Evolutionary conservation across 2,888 invertebrate genomes (phyloP), one percentile per base, ranked within the genome.

Genomic region (Oxytorus armatus): DNA sequence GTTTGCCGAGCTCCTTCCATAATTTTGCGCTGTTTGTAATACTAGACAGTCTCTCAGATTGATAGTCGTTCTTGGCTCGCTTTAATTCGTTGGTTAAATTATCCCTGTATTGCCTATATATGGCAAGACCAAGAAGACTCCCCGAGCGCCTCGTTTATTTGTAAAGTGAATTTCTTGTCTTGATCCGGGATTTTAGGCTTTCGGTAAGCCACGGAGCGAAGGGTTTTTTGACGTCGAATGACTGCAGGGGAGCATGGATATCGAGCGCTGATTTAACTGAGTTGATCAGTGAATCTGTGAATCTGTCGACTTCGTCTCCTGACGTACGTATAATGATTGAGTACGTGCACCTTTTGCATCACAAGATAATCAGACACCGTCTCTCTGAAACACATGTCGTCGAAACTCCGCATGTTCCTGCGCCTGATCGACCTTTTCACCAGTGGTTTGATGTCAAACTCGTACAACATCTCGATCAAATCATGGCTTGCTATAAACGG

Each of bases 401-500:
- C n/a, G n/a, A n/a, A n/a, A n/a, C n/a, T n/a, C n/a, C n/a, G n/a
- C n/a, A n/a, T n/a, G n/a, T 36, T 36, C 10, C 8, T 4, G 10
- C 36, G 36, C 10, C 8, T 36, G 36, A 36, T 36, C 5, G 8
- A 8, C 10, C 36, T 4, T 8, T 36, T n/a, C 16, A 1, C 33
- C 16, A 0, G 3, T 1, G 33, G 55, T 7, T 10, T 16, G 10
- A 8, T 14, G 8, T 16, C 29, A 16, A 33, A 42, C 1, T 42
- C 10, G 11, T 47, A 63, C 0, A 11, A 3, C 0, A 47, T 5
- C 23, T 63, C 44, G 1, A 63, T 44, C 1, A 63, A n/a, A 10
- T 47, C 44, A 3, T 63, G 44, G 7, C 47, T 47, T 3, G 44
- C 63, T 14, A 65, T 65, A 8, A 65, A 65, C 0, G 47, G 65